Conservation (phyloP, 2,888 invertebrate species). For the Meghimatium bilineatum region DNA sequence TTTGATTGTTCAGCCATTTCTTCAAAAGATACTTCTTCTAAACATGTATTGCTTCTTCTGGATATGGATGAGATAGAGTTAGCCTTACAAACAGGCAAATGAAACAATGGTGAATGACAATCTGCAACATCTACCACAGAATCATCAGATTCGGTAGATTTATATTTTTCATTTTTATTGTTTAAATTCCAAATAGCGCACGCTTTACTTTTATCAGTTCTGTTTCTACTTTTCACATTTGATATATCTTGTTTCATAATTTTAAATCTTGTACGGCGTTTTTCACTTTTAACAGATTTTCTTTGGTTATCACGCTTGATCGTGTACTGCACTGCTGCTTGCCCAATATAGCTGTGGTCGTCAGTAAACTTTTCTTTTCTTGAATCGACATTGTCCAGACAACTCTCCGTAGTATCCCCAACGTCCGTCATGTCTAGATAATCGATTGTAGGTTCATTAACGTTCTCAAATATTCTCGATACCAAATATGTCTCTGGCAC, state of each 20-base stretch:
- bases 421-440: slow-evolving; percentile 6
- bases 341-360: not conserved
- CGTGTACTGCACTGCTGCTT: not conserved
- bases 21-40: not conserved
- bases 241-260: not conserved
- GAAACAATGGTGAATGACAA: not conserved
- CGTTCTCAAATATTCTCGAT: not conserved
- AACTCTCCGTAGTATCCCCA: not conserved
- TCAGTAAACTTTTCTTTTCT: not conserved
- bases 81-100: not conserved
- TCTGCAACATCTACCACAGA: not conserved
- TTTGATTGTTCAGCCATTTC: not conserved
- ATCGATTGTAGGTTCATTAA: not conserved
- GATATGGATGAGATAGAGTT: not conserved
- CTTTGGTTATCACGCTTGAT: not conserved
- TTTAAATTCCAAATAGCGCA: not conserved
- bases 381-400: not conserved
- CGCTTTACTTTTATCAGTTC: not conserved
- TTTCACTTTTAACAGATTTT: not conserved
- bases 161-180: not conserved
- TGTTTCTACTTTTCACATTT: not conserved
- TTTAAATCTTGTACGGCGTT: not conserved
- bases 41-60: not conserved
- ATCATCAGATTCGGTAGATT: no score
- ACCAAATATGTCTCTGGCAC: not conserved